phyloP scores from a whole-genome alignment of 2,113 vertebrate genomes.

The Pogonocichla stellata region DNA sequence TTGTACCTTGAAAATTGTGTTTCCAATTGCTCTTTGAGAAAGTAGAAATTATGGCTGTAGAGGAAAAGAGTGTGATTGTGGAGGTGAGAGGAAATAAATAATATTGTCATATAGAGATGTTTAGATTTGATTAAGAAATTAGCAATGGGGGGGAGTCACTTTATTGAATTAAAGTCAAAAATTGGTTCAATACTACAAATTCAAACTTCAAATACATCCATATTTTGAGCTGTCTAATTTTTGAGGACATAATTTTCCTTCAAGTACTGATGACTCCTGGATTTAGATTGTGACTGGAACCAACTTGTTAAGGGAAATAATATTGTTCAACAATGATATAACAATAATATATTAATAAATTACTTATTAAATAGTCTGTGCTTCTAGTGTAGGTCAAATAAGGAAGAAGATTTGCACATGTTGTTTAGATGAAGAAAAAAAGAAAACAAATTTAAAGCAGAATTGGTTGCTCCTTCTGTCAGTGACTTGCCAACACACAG shows the following conservation, averaged over 20 bases:
- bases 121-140: background rate
- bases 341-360: background rate
- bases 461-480: background rate
- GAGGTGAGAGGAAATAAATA: background rate
- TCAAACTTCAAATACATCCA: background rate
- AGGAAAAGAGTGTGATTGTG: background rate
- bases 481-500: background rate
- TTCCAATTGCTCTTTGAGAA: background rate
- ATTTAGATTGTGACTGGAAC: background rate
- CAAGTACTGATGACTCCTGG: background rate
- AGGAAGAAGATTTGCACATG: background rate
- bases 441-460: background rate
- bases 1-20: background rate
- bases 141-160: fast-evolving
- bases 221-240: background rate
- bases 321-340: background rate
- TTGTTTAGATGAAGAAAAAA: background rate
- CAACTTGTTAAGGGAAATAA: background rate
- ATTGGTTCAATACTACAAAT: background rate
- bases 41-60: fast-evolving
- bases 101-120: background rate
- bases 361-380: background rate
- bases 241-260: background rate
- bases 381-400: background rate
- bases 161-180: background rate